Percentiles rank a stretch among this genome's conserved stretches.
These are phyloP conservation scores for Octodon degus DNA, from an alignment of 2,113 vertebrate species.

Conservation along the genomic window DNA sequence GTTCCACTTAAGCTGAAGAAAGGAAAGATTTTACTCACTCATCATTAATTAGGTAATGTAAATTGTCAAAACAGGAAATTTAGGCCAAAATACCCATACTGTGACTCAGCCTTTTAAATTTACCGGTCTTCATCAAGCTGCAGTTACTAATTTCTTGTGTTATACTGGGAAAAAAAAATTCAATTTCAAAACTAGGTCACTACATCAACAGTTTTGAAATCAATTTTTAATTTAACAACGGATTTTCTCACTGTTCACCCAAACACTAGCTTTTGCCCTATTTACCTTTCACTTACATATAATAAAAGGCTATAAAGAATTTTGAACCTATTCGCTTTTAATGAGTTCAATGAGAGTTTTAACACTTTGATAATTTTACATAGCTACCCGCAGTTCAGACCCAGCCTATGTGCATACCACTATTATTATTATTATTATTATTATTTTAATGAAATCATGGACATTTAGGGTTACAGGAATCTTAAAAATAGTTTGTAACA, in stretches of 20 bases:
- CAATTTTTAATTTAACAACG: conserved; percentile 66
- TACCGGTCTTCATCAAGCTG: conserved; percentile 30
- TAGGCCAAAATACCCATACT: background rate
- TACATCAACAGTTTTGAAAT: conserved; percentile 63
- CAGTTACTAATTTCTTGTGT: conserved; percentile 49
- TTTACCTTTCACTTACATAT: conserved; percentile 62
- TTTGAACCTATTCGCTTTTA: conserved; percentile 41
- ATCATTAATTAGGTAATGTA: background rate
- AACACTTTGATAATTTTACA: conserved; percentile 41
- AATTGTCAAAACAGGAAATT: conserved; percentile 31
- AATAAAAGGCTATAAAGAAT: conserved; percentile 33
- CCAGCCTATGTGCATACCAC: background rate
- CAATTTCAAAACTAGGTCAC: conserved; percentile 67
- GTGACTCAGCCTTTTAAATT: conserved; percentile 42
- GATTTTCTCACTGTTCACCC: conserved; percentile 56
- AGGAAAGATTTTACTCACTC: conserved; percentile 28
- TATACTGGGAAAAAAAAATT: conserved; percentile 46
- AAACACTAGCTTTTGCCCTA: conserved; percentile 57
- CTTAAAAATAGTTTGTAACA: conserved; percentile 29
- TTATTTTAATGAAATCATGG: background rate
- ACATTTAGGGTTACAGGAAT: conserved; percentile 12
- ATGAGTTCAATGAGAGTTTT: conserved; percentile 29
- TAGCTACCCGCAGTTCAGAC: background rate
- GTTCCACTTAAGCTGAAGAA: conserved; percentile 14
- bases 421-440: background rate